Base-by-base conservation (phyloP, 2,797 vertebrate species). In the Syngnathus rostellatus region DNA sequence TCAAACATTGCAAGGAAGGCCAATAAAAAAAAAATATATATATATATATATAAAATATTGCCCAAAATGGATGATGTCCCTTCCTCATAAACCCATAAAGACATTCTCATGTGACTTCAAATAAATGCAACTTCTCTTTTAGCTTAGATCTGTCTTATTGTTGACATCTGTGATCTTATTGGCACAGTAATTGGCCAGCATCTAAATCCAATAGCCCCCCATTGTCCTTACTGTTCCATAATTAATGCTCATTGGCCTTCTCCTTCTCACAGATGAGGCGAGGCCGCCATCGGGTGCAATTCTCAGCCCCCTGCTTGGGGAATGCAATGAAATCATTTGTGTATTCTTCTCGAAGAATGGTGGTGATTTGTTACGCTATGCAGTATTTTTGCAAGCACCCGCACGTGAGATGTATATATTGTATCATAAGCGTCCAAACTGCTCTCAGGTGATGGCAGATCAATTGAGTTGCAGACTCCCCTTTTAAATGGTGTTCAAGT, bases 191-290 rank as follows among this genome's bases (percentile, higher is more conserved):
- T 23, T 25, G 40, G n/a, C 21, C 40, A 23, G n/a, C 40, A 23
- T 23, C n/a, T 43, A 43, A 62, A 23, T 57, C 54, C 54, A 57
- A 37, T 41, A 23, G 19, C 40, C 40, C 21, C 12, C 40, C 43
- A 12, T 62, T 62, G 41, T 23, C 11, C 19, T 43, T 43, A 41
- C 39, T 43, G 40, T 62, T 62, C 14, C 23, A 16, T 62, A 46
- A 62, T 45, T 25, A 45, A 46, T 17, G 41, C 21, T 43, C 60
- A 62, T 62, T 25, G 60, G 40, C 39, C 43, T 62, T 62, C 43
- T 14, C 60, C 25, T 7, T 43, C 12, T 14, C 14, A 62, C n/a
- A 45, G 40, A 12, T 2, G 60, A 19, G 5, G 39, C 40, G 60
- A 19, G 5, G 39, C 40, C n/a, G 40, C 60, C 40, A 16, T 23